Evolutionary conservation across 2,888 invertebrate species (phyloP), one percentile per base, ranked within the genome.

Genomic region (Sphaerophoria rueppellii): DNA sequence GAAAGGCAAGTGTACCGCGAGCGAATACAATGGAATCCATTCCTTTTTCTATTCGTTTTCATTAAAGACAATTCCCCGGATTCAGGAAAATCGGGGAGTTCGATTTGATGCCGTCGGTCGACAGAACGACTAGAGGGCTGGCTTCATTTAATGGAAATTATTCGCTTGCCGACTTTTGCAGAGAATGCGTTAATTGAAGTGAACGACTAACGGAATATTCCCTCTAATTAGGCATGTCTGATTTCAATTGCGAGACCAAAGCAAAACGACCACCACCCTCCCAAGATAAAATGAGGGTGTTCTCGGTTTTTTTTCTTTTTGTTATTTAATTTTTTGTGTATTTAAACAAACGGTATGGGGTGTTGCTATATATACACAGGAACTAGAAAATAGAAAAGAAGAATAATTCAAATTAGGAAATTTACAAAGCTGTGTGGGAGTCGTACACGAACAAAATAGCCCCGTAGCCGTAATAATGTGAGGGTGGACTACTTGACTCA

Each of bases 201-300:
- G 85, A 70, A 58, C 73, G 72, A 76, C 85, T 76, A 77, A 63
- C 76, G 63, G 73, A 85, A 81, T 73, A 81, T 73, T 81, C 81
- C 81, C 81, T 85, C 85, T 85, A 85, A 85, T 85, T 85, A 85
- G 85, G 81, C 85, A 85, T 85, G 85, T 77, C 85, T 81, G 85
- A 81, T 85, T 81, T 81, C 72, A 81, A 76, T 73, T 63, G 73
- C 73, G 12, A 63, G 73, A 73, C 85, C 69, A 81, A 76, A 76
- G 72, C 58, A 81, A 83, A 76, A 81, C 69, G 72, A 81, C 77
- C 72, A 85, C 75, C 81, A 76, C 69, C 48, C 75, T 76, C 81
- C 69, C 50, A 77, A 76, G 85, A 85, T 65, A 16, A 65, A 60
- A 65, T 35, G 73, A 70, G 76, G 73, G 73, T 57, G 65, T 75